A percentile compares a stretch with the other conserved stretches of the same genome.
These are phyloP conservation scores for Drosophila neotestacea DNA, from an alignment of 2,888 invertebrate species.

Conservation along the genomic window DNA sequence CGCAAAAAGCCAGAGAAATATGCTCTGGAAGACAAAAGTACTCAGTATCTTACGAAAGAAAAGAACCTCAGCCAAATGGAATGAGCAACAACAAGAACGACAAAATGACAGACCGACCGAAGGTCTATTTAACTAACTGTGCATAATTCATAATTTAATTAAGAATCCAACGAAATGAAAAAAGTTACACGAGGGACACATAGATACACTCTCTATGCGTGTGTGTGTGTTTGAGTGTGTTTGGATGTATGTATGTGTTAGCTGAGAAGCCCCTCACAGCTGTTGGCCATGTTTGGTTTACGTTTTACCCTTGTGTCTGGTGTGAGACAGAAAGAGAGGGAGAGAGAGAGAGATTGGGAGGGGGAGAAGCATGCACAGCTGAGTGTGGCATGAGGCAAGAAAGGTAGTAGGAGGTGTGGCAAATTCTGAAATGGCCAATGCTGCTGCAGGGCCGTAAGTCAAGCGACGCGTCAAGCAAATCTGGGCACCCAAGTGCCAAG, in stretches of 20 bases:
- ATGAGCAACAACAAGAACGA: slow-evolving; percentile 1
- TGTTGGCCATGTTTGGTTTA: slow-evolving; percentile 62
- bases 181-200: slow-evolving; percentile 80
- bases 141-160: slow-evolving; percentile 85
- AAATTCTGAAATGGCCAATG: slow-evolving; percentile 58
- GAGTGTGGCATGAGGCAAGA: neutral
- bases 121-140: slow-evolving; percentile 84
- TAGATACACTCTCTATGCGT: slow-evolving; percentile 38
- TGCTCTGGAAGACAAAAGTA: slow-evolving; percentile 33
- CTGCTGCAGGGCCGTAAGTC: slow-evolving; percentile 65
- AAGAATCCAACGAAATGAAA: slow-evolving; percentile 84
- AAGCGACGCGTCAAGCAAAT: slow-evolving; percentile 71
- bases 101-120: slow-evolving; percentile 29
- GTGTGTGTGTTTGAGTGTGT: slow-evolving; percentile 9
- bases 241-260: slow-evolving; percentile 13
- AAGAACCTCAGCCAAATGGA: slow-evolving; percentile 14
- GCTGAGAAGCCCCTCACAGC: slow-evolving; percentile 71
- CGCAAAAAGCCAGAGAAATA: slow-evolving; percentile 46
- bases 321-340: neutral
- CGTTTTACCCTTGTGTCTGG: slow-evolving; percentile 62
- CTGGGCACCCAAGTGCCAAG: slow-evolving; percentile 65
- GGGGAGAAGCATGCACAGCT: slow-evolving; percentile 26
- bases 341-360: neutral
- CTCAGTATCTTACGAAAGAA: slow-evolving; percentile 30
- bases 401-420: slow-evolving; percentile 13